Evolutionary conservation across 2,888 invertebrate species (phyloP), one percentile per base, ranked within the genome.

Genomic region (Teleogryllus oceanicus): DNA sequence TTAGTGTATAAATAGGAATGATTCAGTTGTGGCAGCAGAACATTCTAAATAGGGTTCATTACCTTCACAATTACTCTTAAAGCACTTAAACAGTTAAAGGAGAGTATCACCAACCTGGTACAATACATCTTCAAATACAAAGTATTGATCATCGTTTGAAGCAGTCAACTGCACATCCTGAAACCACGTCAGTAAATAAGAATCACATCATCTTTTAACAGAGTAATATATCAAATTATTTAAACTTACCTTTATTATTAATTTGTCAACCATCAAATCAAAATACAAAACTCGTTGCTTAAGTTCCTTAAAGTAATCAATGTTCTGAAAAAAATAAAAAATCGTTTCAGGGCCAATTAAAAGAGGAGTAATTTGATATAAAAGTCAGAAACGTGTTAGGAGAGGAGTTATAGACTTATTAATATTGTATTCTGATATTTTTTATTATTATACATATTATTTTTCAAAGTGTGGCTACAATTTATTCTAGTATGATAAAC

Each of bases 111-210:
- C n/a, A 18, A 62, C 62, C 90, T 98, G 97, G 87, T 97, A 97
- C 1, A 98, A 88, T 79, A 97, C 92, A 87, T 98, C 98, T 89
- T 98, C 98, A 86, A 97, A 98, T 0, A 98, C 97, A 86, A 98
- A 98, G 86, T 98, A 98, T 86, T 98, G 98, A 87, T 98, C 98
- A 86, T 98, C 98, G 87, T 98, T 98, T 13, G 97, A 96, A 0
- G 98, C 97, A 0, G 98, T 98, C 81, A 98, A 87, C 87, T 97
- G 97, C 12, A 98, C 95, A 86, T 98, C 98, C 91, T 98, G 62
- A n/a, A n/a, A 18, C 16, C 62, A 62, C 37, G 37, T 37, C 8
- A 37, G 37, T 37, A 37, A 5, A 37, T 37, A 8, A 37, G 8
- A 62, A n/a, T 16, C 16, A 12, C 12, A 62, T 62, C 4, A 11